Base-by-base conservation (phyloP, 2,113 vertebrate genomes). In the Crotophaga sulcirostris region DNA sequence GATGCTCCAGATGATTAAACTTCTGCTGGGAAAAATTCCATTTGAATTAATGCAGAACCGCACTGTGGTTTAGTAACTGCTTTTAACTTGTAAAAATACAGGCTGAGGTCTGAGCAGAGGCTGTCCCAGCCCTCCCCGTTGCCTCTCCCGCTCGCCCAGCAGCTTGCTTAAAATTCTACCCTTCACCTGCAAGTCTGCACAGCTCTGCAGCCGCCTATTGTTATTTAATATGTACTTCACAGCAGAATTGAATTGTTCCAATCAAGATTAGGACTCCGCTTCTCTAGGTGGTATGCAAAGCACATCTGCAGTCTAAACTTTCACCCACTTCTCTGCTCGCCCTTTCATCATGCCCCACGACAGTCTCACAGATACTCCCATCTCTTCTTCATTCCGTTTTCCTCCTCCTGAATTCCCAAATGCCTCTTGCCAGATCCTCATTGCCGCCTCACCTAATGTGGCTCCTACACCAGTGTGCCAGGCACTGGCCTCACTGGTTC, bases 111-210 rank as follows among this genome's bases (percentile, higher is more conserved):
- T 93, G 76, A 87, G 80, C 34, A 88, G 84, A 88, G 47, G 34
- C 73, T 64, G 31, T 38, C 33, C 72, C 64, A 83, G 60, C 44
- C 38, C 72, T 77, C 45, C 38, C 34, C 5, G 5, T 63, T 45
- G 78, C 34, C 55, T 86, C 67, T 49, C 62, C 69, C 3, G 8
- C 44, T 24, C 0, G 7, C 86, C 33, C n/a, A 6, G 75, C 49
- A 34, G 2, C 79, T 90, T 45, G 85, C 40, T 96, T 95, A 92
- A 78, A 89, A 97, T 94, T 96, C 95, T 88, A 58, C 82, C 88
- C 88, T 93, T 95, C 83, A 88, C 83, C 94, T 92, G 76, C 83
- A 90, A 93, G 90, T 96, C 96, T 96, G 92, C 86, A 92, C 86
- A 94, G 69, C 66, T 94, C 94, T 69, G 79, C 88, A 96, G 90